Base-by-base conservation (phyloP, 2,888 invertebrate genomes). In the Oligia fasciuncula region DNA sequence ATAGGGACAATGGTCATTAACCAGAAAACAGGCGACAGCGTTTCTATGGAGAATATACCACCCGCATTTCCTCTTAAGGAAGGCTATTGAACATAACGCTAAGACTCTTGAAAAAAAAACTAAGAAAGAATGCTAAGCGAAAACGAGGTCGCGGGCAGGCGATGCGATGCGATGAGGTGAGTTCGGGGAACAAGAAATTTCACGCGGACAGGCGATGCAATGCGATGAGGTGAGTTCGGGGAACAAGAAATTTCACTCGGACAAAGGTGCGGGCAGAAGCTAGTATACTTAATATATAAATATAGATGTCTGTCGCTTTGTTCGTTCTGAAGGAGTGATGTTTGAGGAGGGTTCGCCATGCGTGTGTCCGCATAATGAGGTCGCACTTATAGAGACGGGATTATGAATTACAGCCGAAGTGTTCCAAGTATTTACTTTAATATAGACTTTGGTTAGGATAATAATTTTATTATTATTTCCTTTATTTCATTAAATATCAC, bases 321-420 rank as follows among this genome's bases (percentile, higher is more conserved):
- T 70, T 35, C 19, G 14, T 77, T 74, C 23, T 60, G 46, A 73
- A 77, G 76, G 73, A 81, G 70, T 74, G 77, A 77, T 74, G 77
- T 87, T 83, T 85, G 75, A 70, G 67, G 69, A 80, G 80, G 81
- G 81, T 71, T 72, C 14, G 40, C 43, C n/a, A 67, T n/a, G 46
- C 85, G 85, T 87, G 87, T 46, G 80, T 43, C 51, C 63, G 87
- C 87, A 87, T 87, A 87, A 87, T 87, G 73, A 85, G 83, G 19
- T 78, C 35, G 57, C 66, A 73, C 54, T 69, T 68, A 62, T 49
- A 43, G 35, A 65, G 67, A 49, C 57, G n/a, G 14, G 51, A 14
- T 75, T 65, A 49, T 63, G 75, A 83, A 66, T 62, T 63, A 17
- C 9, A 35, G 54, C 40, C 40, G 49, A 79, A 74, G 43, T 79